Evolutionary conservation across 2,113 vertebrate species (phyloP).

Genomic region (Proterorhinus semilunaris): DNA sequence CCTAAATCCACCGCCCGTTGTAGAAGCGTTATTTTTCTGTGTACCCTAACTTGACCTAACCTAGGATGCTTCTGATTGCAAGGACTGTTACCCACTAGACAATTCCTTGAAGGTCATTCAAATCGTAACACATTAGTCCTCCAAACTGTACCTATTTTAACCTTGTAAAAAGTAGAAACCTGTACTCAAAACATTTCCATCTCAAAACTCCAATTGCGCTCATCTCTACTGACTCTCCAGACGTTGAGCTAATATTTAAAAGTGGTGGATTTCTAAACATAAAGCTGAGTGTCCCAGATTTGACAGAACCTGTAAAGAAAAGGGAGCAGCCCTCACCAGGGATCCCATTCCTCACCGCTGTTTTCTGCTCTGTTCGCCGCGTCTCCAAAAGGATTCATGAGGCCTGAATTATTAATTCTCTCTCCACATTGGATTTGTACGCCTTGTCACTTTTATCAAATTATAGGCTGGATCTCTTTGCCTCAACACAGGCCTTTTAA

Average conservation of each 20-base stretch:
- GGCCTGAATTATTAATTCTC: slow-evolving; percentile 76
- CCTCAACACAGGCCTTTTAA: slow-evolving; percentile 52
- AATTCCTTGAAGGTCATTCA: too few species aligned
- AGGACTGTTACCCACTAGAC: too few species aligned
- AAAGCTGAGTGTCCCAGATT: slow-evolving; percentile 66
- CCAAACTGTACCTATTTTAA: not conserved
- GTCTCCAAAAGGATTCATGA: slow-evolving; percentile 56
- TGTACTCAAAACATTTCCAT: not conserved
- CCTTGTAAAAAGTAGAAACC: not conserved
- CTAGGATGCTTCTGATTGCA: too few species aligned
- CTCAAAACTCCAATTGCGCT: slow-evolving; percentile 6
- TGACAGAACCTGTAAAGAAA: slow-evolving; percentile 59
- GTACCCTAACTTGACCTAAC: too few species aligned
- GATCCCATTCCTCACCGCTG: slow-evolving; percentile 57
- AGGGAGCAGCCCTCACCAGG: slow-evolving; percentile 51
- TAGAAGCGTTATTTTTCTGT: too few species aligned
- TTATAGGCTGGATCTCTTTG: slow-evolving; percentile 60
- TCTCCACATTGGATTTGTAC: slow-evolving; percentile 69
- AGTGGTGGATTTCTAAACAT: slow-evolving; percentile 57
- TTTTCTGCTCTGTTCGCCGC: slow-evolving; percentile 35
- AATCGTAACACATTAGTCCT: too few species aligned
- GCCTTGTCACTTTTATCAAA: slow-evolving; percentile 75
- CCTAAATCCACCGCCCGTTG: too few species aligned
- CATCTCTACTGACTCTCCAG: slow-evolving; percentile 19
- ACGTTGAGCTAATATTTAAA: slow-evolving; percentile 33